Conservation (phyloP, 2,888 invertebrate species). For the Lasioglossum malachurum region DNA sequence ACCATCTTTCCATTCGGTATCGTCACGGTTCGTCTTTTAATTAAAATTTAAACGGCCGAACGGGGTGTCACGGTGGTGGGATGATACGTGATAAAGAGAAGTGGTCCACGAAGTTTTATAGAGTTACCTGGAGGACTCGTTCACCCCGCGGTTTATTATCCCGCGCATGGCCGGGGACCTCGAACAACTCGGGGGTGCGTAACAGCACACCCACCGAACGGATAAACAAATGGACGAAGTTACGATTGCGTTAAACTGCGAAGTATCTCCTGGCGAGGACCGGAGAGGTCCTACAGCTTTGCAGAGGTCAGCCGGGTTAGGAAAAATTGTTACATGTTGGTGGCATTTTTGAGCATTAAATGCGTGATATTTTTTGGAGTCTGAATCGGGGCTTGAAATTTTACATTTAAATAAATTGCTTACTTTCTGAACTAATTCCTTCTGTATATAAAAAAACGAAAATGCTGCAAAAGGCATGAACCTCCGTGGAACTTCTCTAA, state of each 20-base stretch:
- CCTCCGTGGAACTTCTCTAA: neutral
- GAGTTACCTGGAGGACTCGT: slow-evolving; percentile 35
- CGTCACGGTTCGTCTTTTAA: slow-evolving; percentile 29
- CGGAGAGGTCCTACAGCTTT: neutral
- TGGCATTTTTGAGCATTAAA: no score
- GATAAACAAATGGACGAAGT: slow-evolving; percentile 73
- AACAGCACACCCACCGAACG: slow-evolving; percentile 66
- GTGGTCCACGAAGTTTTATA: slow-evolving; percentile 42
- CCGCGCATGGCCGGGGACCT: slow-evolving; percentile 21
- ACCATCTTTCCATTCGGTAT: neutral
- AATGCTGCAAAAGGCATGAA: neutral
- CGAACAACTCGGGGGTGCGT: slow-evolving; percentile 40
- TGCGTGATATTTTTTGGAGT: neutral
- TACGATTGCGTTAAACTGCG: slow-evolving; percentile 75
- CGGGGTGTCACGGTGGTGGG: neutral
- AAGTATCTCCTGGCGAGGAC: slow-evolving; percentile 74
- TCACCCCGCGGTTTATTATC: slow-evolving; percentile 37
- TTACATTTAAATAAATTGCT: neutral
- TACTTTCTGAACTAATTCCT: neutral
- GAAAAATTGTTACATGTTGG: neutral
- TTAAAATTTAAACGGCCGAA: slow-evolving; percentile 39
- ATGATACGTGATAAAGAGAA: slow-evolving; percentile 22
- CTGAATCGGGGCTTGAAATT: neutral
- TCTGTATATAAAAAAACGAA: no score
- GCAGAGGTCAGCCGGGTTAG: neutral